Conservation (phyloP, 2,797 vertebrate genomes). For the Philypnodon macrostomus region DNA sequence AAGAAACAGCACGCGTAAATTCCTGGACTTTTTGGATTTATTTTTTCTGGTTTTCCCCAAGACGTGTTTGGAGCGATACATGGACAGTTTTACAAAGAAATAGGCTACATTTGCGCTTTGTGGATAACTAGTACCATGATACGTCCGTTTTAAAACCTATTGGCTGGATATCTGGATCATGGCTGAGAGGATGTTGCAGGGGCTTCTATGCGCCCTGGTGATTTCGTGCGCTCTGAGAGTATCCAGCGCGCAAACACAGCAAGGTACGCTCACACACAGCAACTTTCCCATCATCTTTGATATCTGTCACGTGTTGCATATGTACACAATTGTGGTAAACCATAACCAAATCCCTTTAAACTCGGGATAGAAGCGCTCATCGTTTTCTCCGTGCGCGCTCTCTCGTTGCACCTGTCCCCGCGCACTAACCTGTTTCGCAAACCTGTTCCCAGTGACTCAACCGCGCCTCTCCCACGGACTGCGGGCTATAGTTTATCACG, state of each 20-base stretch:
- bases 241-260: constrained; percentile 63
- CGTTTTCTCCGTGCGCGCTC: no score
- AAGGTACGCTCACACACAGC: constrained; percentile 46
- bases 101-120: constrained; percentile 2
- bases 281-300: not conserved
- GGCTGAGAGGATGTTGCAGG: constrained; percentile 48
- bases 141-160: constrained; percentile 22
- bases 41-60: not conserved
- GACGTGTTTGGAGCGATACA: constrained; percentile 12
- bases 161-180: constrained; percentile 31
- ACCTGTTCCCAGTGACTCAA: constrained; percentile 64
- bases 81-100: constrained; percentile 2
- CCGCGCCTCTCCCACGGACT: constrained; percentile 57
- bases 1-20: not conserved
- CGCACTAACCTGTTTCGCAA: constrained; percentile 63
- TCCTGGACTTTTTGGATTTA: not conserved
- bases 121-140: not conserved
- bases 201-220: constrained; percentile 63
- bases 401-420: constrained; percentile 44
- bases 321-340: constrained; percentile 1
- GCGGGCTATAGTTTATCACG: constrained; percentile 28
- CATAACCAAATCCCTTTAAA: constrained; percentile 3
- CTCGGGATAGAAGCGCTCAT: not conserved
- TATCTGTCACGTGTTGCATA: not conserved
- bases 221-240: constrained; percentile 44